Conservation (phyloP, 2,888 invertebrate species). For the Drosophila incognita region DNA sequence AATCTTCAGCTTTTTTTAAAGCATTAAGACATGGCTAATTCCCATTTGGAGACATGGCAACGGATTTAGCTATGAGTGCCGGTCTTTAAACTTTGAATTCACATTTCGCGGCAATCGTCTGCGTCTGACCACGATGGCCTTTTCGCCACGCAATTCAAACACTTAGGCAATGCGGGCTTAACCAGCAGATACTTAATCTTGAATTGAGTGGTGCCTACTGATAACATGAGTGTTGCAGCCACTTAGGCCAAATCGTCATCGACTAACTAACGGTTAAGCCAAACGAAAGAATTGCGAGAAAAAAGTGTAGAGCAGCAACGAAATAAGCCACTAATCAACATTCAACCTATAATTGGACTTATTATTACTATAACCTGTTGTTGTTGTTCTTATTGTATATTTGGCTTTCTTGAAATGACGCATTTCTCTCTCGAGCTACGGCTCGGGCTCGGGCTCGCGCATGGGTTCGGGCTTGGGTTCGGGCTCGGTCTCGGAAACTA, state of each 20-base stretch:
- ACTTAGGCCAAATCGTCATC: constrained; percentile 23
- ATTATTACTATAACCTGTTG: constrained; percentile 51
- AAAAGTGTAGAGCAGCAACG: constrained; percentile 34
- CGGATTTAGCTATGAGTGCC: not conserved
- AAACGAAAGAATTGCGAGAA: constrained; percentile 5
- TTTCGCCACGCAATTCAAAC: not conserved
- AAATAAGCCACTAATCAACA: constrained; percentile 20
- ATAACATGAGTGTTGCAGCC: constrained; percentile 3
- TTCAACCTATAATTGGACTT: constrained; percentile 56
- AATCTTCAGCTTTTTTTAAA: not conserved
- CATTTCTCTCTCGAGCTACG: constrained; percentile 41
- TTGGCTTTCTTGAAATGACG: constrained; percentile 56
- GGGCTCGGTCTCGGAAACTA: not conserved
- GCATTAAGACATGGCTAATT: not conserved
- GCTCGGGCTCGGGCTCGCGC: not conserved
- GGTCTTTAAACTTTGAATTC: no score
- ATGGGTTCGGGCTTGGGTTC: not conserved
- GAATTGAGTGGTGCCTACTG: not conserved
- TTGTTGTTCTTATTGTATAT: constrained; percentile 2
- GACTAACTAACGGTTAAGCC: constrained; percentile 50
- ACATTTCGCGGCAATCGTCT: not conserved
- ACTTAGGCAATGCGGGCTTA: not conserved
- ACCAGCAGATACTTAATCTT: constrained; percentile 1
- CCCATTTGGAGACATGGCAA: not conserved
- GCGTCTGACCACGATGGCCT: not conserved